Percentiles rank a stretch among this genome's conserved stretches.
These are phyloP conservation scores for Cassiopea xamachana DNA, from an alignment of 30 jellyfish, hydroid and myxozoan genomes.

Conservation along the genomic window DNA sequence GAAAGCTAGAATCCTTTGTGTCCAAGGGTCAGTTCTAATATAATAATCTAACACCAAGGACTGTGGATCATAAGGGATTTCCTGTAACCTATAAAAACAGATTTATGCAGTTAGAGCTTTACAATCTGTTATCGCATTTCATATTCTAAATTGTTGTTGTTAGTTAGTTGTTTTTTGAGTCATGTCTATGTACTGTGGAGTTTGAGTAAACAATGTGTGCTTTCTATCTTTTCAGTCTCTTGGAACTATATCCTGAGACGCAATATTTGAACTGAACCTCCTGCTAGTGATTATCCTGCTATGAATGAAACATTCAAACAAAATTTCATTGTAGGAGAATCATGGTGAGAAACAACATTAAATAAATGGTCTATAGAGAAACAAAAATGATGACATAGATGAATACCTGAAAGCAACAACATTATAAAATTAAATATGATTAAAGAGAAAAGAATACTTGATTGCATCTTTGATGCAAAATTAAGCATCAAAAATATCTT, in stretches of 20 bases:
- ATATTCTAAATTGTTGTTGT: too few species aligned
- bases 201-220: too few species aligned
- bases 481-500: too few species aligned
- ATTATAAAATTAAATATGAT: background rate
- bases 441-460: background rate
- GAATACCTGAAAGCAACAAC: background rate
- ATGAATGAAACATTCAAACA: background rate
- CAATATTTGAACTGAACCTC: too few species aligned
- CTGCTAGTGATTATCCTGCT: too few species aligned
- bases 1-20: constrained; percentile 79
- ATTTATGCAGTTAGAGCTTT: background rate
- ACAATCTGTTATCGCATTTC: too few species aligned
- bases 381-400: too few species aligned
- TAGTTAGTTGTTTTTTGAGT: too few species aligned
- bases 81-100: constrained; percentile 84
- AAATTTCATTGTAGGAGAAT: background rate
- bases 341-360: background rate
- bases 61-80: constrained; percentile 97
- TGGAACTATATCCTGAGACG: too few species aligned
- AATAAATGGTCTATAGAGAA: too few species aligned
- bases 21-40: constrained; percentile 97
- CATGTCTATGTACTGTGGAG: too few species aligned
- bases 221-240: too few species aligned
- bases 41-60: constrained; percentile 94
- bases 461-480: background rate